These are phyloP conservation scores for Phrynosoma blainvillii DNA, from an alignment of 2,113 vertebrate genomes.

Conservation along the genomic window DNA sequence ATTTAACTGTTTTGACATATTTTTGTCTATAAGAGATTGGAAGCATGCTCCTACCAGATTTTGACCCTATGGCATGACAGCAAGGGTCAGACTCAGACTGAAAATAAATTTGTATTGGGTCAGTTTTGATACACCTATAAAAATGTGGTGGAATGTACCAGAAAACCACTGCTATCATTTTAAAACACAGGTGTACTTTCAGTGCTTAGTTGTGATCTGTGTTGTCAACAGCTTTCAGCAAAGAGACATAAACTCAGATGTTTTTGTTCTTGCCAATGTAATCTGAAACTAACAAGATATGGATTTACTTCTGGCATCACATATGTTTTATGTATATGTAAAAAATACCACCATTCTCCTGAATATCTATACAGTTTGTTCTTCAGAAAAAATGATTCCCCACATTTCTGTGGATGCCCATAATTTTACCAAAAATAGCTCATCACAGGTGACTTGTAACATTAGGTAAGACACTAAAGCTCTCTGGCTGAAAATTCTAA, in stretches of 20 bases:
- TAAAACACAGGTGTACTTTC: neutral
- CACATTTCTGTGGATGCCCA: too few species aligned
- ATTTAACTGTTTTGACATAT: neutral
- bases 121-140: neutral
- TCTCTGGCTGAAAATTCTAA: too few species aligned
- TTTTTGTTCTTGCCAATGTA: slow-evolving; percentile 3
- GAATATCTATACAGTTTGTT: too few species aligned
- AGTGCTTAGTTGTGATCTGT: neutral
- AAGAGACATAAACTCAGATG: neutral
- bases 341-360: too few species aligned
- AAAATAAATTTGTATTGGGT: neutral
- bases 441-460: too few species aligned
- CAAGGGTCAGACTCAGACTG: too few species aligned
- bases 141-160: neutral
- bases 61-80: too few species aligned
- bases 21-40: neutral
- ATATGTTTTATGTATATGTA: too few species aligned
- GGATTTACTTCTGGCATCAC: too few species aligned
- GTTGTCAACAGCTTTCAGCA: neutral
- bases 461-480: too few species aligned
- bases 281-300: slow-evolving; percentile 16
- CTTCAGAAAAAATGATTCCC: too few species aligned
- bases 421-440: too few species aligned
- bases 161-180: neutral
- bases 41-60: neutral